These are phyloP conservation scores for Eupelmus urozonus DNA, from an alignment of 2,888 invertebrate genomes.

Conservation along the genomic window DNA sequence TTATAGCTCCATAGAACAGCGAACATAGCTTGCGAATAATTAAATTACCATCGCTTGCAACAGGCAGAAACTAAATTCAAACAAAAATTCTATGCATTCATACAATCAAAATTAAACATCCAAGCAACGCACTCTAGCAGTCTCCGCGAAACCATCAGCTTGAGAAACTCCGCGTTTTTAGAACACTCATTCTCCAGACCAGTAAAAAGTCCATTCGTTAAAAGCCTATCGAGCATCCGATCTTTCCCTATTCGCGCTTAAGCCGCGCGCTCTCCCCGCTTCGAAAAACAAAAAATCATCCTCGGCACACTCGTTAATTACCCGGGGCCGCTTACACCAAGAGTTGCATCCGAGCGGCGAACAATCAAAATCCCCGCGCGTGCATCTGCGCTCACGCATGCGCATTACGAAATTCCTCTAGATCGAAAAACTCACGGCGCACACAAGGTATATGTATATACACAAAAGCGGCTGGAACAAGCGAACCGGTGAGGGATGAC, in stretches of 20 bases:
- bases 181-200: too few species aligned
- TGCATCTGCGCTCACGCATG: background rate
- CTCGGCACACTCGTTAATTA: background rate
- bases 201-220: too few species aligned
- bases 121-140: too few species aligned
- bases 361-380: conserved; percentile 53
- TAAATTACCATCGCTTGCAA: too few species aligned
- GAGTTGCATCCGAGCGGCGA: conserved; percentile 80
- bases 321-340: conserved; percentile 3
- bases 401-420: conserved; percentile 10
- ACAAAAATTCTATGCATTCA: too few species aligned
- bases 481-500: conserved; percentile 72
- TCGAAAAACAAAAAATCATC: background rate
- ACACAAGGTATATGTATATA: background rate
- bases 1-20: too few species aligned
- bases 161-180: background rate
- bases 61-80: too few species aligned
- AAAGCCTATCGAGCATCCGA: background rate
- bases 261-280: too few species aligned
- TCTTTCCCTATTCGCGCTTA: background rate
- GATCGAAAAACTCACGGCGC: conserved; percentile 3
- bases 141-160: too few species aligned
- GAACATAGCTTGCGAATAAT: too few species aligned
- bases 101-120: too few species aligned
- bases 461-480: too few species aligned